Percentiles rank a stretch among this genome's conserved stretches.
These are phyloP conservation scores for Chionodraco myersi DNA, from an alignment of 2,113 vertebrate genomes.

Conservation along the genomic window DNA sequence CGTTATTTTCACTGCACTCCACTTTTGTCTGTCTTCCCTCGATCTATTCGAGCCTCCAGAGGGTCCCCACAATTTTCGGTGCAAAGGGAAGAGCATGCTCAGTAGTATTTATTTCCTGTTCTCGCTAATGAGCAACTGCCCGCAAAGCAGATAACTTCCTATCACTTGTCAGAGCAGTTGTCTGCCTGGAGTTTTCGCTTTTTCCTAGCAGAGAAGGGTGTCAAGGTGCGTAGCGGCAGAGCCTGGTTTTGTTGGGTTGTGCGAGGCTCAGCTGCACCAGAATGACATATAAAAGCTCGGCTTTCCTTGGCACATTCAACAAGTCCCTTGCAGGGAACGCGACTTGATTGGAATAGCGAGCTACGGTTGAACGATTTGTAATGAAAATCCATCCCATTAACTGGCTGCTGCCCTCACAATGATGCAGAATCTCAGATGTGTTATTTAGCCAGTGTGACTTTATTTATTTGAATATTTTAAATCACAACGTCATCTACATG, in stretches of 20 bases:
- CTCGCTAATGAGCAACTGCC: slow-evolving; percentile 60
- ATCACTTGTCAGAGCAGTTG: slow-evolving; percentile 57
- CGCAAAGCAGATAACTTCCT: slow-evolving; percentile 42
- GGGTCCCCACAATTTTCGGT: not conserved
- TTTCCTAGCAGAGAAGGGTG: slow-evolving; percentile 42
- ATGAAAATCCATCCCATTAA: slow-evolving; percentile 62
- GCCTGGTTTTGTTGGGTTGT: not conserved
- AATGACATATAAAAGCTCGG: slow-evolving; percentile 29
- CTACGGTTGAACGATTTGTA: slow-evolving; percentile 35
- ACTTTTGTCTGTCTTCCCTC: slow-evolving; percentile 17
- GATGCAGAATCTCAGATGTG: slow-evolving; percentile 45
- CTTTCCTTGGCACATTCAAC: slow-evolving; percentile 35
- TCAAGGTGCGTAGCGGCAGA: slow-evolving; percentile 55
- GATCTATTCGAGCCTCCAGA: slow-evolving; percentile 8
- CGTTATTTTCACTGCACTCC: slow-evolving; percentile 10
- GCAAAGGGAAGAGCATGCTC: slow-evolving; percentile 35
- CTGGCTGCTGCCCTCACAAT: slow-evolving; percentile 35
- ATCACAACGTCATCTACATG: slow-evolving; percentile 27
- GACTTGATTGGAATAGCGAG: slow-evolving; percentile 48
- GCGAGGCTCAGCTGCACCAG: slow-evolving; percentile 12
- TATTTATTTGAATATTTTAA: slow-evolving; percentile 50
- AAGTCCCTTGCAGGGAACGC: slow-evolving; percentile 42
- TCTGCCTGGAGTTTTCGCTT: slow-evolving; percentile 35
- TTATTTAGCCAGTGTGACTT: slow-evolving; percentile 46
- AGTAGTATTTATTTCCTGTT: slow-evolving; percentile 43